Evolutionary conservation across 2,888 invertebrate genomes (phyloP).

Genomic region (Volucella zonaria): DNA sequence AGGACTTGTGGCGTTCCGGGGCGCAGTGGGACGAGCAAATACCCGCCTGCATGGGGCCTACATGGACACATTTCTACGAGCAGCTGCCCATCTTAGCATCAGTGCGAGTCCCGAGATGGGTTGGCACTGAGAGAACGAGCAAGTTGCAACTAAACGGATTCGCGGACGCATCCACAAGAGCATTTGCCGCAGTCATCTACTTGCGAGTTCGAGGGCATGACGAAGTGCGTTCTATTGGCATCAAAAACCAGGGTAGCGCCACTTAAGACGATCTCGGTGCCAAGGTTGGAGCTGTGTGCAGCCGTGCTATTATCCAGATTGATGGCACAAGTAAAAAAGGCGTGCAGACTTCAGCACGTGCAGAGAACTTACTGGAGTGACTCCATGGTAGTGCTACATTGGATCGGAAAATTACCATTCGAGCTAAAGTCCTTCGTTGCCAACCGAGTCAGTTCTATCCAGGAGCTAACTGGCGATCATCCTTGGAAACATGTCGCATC

Average conservation of each 20-base stretch:
- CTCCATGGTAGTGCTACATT: slow-evolving; percentile 45
- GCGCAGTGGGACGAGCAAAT: background rate
- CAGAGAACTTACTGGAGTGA: slow-evolving; percentile 46
- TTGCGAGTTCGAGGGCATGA: background rate
- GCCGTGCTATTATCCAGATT: slow-evolving; percentile 20
- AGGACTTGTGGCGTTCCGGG: slow-evolving; percentile 2
- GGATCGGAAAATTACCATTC: slow-evolving; percentile 24
- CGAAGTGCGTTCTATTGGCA: slow-evolving; percentile 1
- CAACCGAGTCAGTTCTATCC: slow-evolving; percentile 28
- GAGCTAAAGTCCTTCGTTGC: slow-evolving; percentile 37
- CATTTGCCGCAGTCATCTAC: too few relatives aligned
- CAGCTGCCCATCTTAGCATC: slow-evolving; percentile 3
- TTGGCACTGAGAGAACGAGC: background rate
- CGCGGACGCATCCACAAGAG: background rate
- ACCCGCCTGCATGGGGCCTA: background rate
- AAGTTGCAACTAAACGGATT: background rate
- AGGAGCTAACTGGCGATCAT: slow-evolving; percentile 3
- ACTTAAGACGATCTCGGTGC: slow-evolving; percentile 38
- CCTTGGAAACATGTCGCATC: background rate
- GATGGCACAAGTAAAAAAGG: slow-evolving; percentile 8
- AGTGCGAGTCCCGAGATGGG: background rate
- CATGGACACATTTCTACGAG: slow-evolving; percentile 4
- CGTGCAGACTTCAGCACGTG: background rate
- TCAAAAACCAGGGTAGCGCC: slow-evolving; percentile 12
- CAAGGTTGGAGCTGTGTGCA: slow-evolving; percentile 31